Base-by-base conservation (phyloP, 2,113 vertebrate genomes). In the Oreochromis tanganicae region DNA sequence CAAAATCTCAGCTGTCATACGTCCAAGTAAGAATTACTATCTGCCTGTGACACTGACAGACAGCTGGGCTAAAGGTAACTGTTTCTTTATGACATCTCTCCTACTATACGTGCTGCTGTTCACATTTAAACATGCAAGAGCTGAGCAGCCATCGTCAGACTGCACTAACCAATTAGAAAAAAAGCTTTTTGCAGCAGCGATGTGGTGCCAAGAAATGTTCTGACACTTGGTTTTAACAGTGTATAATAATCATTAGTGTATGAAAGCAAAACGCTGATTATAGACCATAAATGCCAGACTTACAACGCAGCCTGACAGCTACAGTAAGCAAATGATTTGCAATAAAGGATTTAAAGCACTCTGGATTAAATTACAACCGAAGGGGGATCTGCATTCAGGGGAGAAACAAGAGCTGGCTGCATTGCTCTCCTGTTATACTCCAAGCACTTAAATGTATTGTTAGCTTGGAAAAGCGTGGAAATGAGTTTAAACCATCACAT, bases 231-330 rank as follows among this genome's bases (percentile, higher is more conserved):
- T 63, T 88, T 87, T 68, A 85, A 82, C 88, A 84, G 78, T 52
- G 83, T 75, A 75, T 88, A 88, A 94, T 81, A 88, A 90, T 87
- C 85, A 88, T 92, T 91, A 89, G 82, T 38, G 88, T 83, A 83
- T 89, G 90, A 84, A 93, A 90, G 90, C 84, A 83, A 87, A 90
- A 43, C 88, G 83, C 38, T 89, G 88, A 93, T 94, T 93, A 90
- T 91, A 88, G 90, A 84, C 89, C 87, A 91, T 94, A 94, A 93
- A 94, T 86, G 81, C 90, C 81, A 86, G 68, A 82, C 54, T 89
- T 87, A 89, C 68, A 90, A 59, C 71, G 41, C 55, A n/a, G 85
- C 66, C 88, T 81, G 86, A 89, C 75, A 73, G 90, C 91, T 80
- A 59, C 55, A 82, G 54, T 75, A 84, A 89, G 90, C 79, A 82